Evolutionary conservation across 2,797 vertebrate species (phyloP).

Genomic region (Lophotriccus pileatus): DNA sequence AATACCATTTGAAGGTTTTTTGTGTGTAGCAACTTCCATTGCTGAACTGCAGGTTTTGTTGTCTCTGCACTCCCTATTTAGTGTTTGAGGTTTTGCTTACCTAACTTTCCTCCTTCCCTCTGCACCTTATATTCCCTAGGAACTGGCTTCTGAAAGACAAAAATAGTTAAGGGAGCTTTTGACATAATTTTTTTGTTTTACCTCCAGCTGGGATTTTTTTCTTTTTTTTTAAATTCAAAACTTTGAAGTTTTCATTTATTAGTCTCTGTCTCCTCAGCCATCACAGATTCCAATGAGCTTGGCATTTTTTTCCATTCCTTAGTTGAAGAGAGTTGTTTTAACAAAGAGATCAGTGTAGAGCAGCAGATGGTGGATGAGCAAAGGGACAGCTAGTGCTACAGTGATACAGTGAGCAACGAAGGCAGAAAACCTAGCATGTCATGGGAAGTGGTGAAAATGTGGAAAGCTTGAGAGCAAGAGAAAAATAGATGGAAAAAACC

Average conservation of each 20-base stretch:
- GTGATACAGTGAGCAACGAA: neutral
- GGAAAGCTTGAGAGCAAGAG: neutral
- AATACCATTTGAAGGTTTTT: conserved; percentile 68
- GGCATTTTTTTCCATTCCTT: conserved; percentile 30
- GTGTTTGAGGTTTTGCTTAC: conserved; percentile 55
- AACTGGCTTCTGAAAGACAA: conserved; percentile 51
- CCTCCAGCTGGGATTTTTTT: conserved; percentile 35
- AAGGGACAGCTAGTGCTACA: conserved; percentile 21
- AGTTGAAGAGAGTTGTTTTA: conserved; percentile 49
- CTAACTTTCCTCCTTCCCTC: conserved; percentile 15
- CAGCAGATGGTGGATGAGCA: conserved; percentile 46
- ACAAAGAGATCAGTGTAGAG: conserved; percentile 27
- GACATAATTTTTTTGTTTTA: conserved; percentile 52
- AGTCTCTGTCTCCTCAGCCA: conserved; percentile 15
- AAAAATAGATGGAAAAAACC: neutral
- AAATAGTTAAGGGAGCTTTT: conserved; percentile 46
- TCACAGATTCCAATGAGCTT: conserved; percentile 51
- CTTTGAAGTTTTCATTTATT: conserved; percentile 53
- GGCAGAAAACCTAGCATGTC: neutral
- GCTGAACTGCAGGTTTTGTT: conserved; percentile 51
- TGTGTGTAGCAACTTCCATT: conserved; percentile 40
- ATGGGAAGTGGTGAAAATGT: neutral
- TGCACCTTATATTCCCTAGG: conserved; percentile 15
- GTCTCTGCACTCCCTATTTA: conserved; percentile 32
- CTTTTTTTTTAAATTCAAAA: conserved; percentile 26